A percentile compares a stretch with the other conserved stretches of the same genome.
Conservation (phyloP, 2,797 vertebrate genomes). For the Ptychadena robeensis region DNA sequence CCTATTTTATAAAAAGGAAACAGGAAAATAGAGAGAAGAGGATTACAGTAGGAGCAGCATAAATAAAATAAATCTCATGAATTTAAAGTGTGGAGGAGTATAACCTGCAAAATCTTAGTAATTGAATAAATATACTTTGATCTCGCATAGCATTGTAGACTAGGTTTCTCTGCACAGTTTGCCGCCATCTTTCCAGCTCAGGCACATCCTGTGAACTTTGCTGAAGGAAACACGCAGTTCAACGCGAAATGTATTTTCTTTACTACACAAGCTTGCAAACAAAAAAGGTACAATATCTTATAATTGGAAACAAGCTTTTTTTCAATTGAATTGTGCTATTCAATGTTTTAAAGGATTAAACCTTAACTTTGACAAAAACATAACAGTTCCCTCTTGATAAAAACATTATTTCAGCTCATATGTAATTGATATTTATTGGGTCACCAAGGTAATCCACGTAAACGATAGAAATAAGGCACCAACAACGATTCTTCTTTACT, state of each 20-base stretch:
- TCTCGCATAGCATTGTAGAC: conserved; percentile 18
- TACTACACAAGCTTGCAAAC: background rate
- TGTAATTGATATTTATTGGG: no score
- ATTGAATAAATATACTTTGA: conserved; percentile 46
- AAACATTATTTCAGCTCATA: no score
- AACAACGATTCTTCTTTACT: no score
- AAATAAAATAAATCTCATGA: conserved; percentile 44
- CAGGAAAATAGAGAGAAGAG: conserved; percentile 19
- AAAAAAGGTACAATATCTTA: background rate
- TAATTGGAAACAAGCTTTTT: background rate
- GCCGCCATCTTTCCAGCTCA: conserved; percentile 14
- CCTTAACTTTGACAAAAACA: no score
- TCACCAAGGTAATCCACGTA: no score
- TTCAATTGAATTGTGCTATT: no score
- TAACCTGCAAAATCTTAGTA: conserved; percentile 22
- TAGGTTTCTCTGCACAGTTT: conserved; percentile 2
- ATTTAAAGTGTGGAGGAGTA: conserved; percentile 38
- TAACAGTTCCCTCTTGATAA: no score
- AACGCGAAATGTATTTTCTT: background rate
- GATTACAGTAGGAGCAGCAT: conserved; percentile 18
- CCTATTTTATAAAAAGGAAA: conserved; percentile 16
- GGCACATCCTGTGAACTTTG: conserved; percentile 5
- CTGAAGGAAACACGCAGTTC: background rate
- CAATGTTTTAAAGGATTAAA: no score
- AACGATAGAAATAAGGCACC: no score